phyloP scores from a whole-genome alignment of 2,888 invertebrate genomes.

The Cotesia congregata region DNA sequence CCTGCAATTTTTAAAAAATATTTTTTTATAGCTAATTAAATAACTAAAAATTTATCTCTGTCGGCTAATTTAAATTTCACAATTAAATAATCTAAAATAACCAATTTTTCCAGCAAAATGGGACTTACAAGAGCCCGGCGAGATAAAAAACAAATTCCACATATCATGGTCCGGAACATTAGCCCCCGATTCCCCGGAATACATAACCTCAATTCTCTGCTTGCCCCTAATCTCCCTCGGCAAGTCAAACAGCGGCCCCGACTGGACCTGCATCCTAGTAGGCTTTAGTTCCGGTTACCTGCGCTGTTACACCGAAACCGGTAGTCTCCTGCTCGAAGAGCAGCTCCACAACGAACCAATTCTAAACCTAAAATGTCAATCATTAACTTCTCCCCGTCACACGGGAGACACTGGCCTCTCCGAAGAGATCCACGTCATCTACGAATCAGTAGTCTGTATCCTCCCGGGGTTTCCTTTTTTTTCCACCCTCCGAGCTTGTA shows the following conservation, averaged over 20 bases:
- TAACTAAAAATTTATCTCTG: no score
- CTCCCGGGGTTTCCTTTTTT: slow-evolving; percentile 85
- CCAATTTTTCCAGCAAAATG: slow-evolving; percentile 73
- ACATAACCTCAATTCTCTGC: slow-evolving; percentile 72
- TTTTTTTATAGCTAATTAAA: no score
- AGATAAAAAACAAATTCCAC: slow-evolving; percentile 72
- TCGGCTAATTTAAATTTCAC: no score
- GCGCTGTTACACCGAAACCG: slow-evolving; percentile 90
- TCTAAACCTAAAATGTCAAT: slow-evolving; percentile 83
- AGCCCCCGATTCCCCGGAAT: slow-evolving; percentile 65
- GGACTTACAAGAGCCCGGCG: slow-evolving; percentile 71
- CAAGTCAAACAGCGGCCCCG: slow-evolving; percentile 77
- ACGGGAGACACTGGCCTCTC: slow-evolving; percentile 66
- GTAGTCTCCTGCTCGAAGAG: slow-evolving; percentile 85
- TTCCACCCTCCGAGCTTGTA: slow-evolving; percentile 82
- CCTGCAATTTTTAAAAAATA: no score
- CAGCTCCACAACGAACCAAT: slow-evolving; percentile 88
- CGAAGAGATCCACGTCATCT: slow-evolving; percentile 85
- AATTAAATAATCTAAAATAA: no score
- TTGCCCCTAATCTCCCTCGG: slow-evolving; percentile 73
- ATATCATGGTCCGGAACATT: slow-evolving; percentile 72
- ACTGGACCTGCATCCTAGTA: slow-evolving; percentile 93
- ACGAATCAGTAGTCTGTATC: slow-evolving; percentile 80
- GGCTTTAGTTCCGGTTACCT: slow-evolving; percentile 90
- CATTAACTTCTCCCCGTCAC: slow-evolving; percentile 72